These are phyloP conservation scores for Troglohyphantes excavatus DNA, from an alignment of 2,888 invertebrate genomes.

Conservation along the genomic window DNA sequence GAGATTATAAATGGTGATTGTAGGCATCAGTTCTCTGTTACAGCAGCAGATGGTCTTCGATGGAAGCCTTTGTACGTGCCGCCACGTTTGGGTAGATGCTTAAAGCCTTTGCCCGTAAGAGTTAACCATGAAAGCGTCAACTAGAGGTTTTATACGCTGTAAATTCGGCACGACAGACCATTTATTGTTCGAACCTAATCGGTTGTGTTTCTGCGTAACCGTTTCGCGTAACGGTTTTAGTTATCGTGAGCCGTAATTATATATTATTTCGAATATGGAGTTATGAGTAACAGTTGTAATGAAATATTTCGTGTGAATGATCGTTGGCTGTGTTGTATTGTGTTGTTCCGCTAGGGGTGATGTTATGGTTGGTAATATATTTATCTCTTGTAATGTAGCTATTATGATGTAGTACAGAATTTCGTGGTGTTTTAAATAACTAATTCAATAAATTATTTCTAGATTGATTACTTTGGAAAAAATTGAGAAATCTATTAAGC, in stretches of 20 bases:
- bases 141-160: slow-evolving; percentile 58
- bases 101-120: not conserved
- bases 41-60: slow-evolving; percentile 55
- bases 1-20: slow-evolving; percentile 13
- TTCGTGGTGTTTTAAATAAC: too few species aligned
- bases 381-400: too few species aligned
- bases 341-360: too few species aligned
- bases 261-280: not conserved
- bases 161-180: slow-evolving; percentile 57
- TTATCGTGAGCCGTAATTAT: slow-evolving; percentile 7
- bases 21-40: slow-evolving; percentile 25
- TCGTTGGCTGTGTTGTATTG: too few species aligned
- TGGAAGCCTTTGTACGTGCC: slow-evolving; percentile 40
- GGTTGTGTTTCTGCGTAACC: slow-evolving; percentile 32
- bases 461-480: too few species aligned
- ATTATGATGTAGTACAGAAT: too few species aligned
- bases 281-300: not conserved
- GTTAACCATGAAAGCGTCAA: slow-evolving; percentile 66
- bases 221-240: slow-evolving; percentile 25
- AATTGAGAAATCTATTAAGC: too few species aligned
- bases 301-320: too few species aligned
- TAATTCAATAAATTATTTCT: too few species aligned
- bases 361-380: too few species aligned
- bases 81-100: slow-evolving; percentile 25
- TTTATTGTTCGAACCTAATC: slow-evolving; percentile 52